Evolutionary conservation across 2,797 vertebrate species (phyloP).

Genomic region (Threskiornis aethiopicus): DNA sequence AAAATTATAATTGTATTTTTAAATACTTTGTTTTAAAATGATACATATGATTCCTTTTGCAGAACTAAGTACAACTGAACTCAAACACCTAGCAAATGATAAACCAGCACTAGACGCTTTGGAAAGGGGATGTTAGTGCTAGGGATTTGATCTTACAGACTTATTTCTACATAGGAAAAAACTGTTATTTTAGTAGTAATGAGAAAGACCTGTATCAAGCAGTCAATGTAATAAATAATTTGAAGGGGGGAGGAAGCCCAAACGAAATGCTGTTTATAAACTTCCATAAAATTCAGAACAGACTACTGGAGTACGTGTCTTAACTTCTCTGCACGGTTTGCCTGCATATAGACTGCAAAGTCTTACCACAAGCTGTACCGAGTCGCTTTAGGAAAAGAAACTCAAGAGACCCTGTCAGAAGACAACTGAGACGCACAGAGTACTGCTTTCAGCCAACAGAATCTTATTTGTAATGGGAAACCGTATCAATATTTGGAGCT

Average conservation of each 20-base stretch:
- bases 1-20: neutral
- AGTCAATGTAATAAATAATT: neutral
- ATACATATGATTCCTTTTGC: neutral
- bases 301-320: neutral
- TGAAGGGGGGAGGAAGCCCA: neutral
- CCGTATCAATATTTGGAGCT: slow-evolving; percentile 35
- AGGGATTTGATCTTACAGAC: neutral
- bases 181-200: neutral
- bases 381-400: neutral
- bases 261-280: neutral
- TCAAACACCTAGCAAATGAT: neutral
- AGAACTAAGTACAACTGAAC: neutral
- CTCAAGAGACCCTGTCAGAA: neutral
- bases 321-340: neutral
- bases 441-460: neutral
- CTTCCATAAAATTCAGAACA: neutral
- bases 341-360: neutral
- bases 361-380: neutral
- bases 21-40: neutral
- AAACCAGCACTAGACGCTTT: neutral
- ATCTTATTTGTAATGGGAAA: neutral
- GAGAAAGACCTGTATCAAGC: neutral
- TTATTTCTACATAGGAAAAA: neutral
- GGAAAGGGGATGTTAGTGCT: neutral
- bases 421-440: neutral